These are phyloP conservation scores for Cactoblastis cactorum DNA, from an alignment of 2,888 invertebrate genomes.

Conservation along the genomic window DNA sequence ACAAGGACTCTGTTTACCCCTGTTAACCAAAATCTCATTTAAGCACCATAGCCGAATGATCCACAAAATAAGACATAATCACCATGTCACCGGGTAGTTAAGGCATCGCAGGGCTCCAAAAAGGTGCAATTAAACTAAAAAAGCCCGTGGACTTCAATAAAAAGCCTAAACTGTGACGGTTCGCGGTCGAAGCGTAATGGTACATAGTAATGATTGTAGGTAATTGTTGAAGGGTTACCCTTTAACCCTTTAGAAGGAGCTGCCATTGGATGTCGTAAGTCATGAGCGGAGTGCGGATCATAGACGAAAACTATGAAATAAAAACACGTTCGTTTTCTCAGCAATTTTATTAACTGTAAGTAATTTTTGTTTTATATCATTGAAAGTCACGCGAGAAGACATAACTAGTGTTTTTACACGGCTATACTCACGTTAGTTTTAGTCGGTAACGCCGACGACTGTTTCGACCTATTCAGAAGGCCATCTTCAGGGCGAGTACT, in stretches of 20 bases:
- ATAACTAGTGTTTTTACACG: too few relatives aligned
- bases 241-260: constrained; percentile 67
- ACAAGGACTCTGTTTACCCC: background rate
- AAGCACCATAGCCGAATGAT: constrained; percentile 35
- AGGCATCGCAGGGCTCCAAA: constrained; percentile 34
- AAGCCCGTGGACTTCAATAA: constrained; percentile 62
- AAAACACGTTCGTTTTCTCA: too few relatives aligned
- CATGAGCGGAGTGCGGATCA: constrained; percentile 26
- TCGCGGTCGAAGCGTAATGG: constrained; percentile 68
- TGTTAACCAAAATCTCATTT: constrained; percentile 18
- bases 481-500: too few relatives aligned
- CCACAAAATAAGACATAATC: constrained; percentile 29
- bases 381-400: too few relatives aligned
- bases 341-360: too few relatives aligned
- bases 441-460: too few relatives aligned
- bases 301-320: too few relatives aligned
- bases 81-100: constrained; percentile 46
- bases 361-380: too few relatives aligned
- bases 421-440: too few relatives aligned
- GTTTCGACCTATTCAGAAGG: too few relatives aligned
- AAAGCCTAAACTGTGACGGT: constrained; percentile 69
- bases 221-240: constrained; percentile 65
- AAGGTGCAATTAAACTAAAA: constrained; percentile 72
- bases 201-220: constrained; percentile 74
- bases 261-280: constrained; percentile 33